Conservation (phyloP, 2,113 vertebrate genomes). For the Sinosuthora webbiana region DNA sequence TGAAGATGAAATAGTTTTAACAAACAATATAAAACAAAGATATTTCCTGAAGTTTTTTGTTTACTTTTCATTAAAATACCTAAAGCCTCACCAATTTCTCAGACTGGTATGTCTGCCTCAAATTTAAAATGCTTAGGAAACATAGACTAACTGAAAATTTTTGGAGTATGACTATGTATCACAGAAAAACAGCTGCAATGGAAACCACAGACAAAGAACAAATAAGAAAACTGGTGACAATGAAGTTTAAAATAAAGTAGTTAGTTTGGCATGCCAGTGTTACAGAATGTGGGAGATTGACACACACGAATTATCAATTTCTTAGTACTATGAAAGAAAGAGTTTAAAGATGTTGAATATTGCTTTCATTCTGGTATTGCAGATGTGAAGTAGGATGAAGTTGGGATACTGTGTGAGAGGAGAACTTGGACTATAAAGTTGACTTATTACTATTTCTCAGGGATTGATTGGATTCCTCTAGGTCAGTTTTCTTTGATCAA, state of each 20-base stretch:
- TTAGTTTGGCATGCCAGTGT: neutral
- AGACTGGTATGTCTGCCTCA: neutral
- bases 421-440: neutral
- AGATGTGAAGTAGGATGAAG: neutral
- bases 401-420: neutral
- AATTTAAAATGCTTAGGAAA: neutral
- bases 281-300: neutral
- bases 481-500: neutral
- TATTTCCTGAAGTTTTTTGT: neutral
- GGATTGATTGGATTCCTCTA: neutral
- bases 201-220: neutral
- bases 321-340: neutral
- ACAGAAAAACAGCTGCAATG: neutral
- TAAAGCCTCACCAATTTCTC: neutral
- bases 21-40: neutral
- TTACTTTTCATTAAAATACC: neutral
- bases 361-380: neutral
- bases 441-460: neutral
- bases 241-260: neutral
- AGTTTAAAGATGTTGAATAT: neutral
- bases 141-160: neutral
- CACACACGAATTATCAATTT: neutral
- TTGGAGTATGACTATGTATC: neutral
- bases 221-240: neutral
- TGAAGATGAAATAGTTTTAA: neutral